A percentile compares a stretch with the other conserved stretches of the same genome.
Conservation (phyloP, 2,113 vertebrate genomes). For the Clarias gariepinus region DNA sequence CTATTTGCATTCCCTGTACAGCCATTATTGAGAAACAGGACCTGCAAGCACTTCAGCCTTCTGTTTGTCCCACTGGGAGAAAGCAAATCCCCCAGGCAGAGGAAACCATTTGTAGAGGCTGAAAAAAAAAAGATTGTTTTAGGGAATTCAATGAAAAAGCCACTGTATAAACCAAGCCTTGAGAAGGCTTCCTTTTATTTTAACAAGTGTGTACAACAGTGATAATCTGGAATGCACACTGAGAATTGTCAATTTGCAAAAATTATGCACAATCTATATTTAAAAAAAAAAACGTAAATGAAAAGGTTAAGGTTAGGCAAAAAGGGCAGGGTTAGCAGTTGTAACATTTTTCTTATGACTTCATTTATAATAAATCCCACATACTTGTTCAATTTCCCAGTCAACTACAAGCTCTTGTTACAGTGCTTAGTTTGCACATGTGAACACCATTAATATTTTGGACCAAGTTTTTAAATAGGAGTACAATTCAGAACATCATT, state of each 20-base stretch:
- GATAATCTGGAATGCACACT: not conserved
- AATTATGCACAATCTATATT: not conserved
- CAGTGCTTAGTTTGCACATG: not conserved
- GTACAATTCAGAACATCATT: not conserved
- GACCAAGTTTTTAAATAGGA: not conserved
- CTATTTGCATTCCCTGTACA: slow-evolving; percentile 31
- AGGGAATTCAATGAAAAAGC: not conserved
- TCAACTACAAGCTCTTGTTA: not conserved
- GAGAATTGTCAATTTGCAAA: not conserved
- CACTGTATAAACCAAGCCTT: not conserved
- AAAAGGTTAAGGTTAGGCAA: not conserved
- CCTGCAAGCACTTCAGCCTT: slow-evolving; percentile 21
- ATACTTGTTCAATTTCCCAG: not conserved
- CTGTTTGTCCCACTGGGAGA: slow-evolving; percentile 21
- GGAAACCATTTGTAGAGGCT: slow-evolving; percentile 49
- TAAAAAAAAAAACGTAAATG: no score
- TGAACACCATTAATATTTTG: not conserved
- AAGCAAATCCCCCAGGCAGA: slow-evolving; percentile 13
- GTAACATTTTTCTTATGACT: not conserved
- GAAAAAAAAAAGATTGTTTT: slow-evolving; percentile 14
- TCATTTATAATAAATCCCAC: not conserved
- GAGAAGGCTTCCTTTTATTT: not conserved
- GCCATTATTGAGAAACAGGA: slow-evolving; percentile 41
- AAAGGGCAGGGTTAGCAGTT: not conserved
- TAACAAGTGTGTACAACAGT: not conserved